phyloP scores from a whole-genome alignment of 2,888 invertebrate genomes.

The Macrostomum cliftonense region DNA sequence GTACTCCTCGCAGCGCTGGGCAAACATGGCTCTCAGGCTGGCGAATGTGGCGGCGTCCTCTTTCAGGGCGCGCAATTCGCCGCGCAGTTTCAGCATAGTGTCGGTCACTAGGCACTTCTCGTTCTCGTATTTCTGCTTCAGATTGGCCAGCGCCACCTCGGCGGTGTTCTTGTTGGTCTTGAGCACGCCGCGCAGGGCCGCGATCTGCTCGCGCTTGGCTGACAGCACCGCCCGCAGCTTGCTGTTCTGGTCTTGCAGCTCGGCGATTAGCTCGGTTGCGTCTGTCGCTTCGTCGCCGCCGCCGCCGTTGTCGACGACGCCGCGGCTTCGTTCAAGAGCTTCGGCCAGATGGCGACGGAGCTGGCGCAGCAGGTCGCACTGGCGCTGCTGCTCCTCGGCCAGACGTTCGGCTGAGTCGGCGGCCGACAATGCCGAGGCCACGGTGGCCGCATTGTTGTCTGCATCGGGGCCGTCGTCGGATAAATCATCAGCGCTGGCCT shows the following conservation, averaged over 20 bases:
- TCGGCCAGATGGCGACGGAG: background rate
- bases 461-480: no score
- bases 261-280: background rate
- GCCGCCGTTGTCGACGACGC: background rate
- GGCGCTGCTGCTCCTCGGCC: background rate
- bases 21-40: conserved; percentile 89
- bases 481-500: no score
- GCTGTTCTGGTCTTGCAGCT: background rate
- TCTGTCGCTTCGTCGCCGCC: background rate
- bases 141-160: conserved; percentile 74
- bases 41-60: conserved; percentile 84
- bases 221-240: conserved; percentile 51
- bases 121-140: conserved; percentile 87
- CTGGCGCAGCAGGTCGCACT: background rate
- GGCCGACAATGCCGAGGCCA: no score
- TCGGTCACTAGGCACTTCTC: conserved; percentile 84
- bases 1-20: conserved; percentile 86
- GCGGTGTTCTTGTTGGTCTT: conserved; percentile 93
- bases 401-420: background rate
- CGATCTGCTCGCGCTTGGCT: conserved; percentile 82
- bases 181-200: conserved; percentile 75
- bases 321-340: background rate
- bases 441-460: no score
- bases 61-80: conserved; percentile 73
- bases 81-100: conserved; percentile 76